phyloP scores from a whole-genome alignment of 2,797 vertebrate species.

The Thaleichthys pacificus region DNA sequence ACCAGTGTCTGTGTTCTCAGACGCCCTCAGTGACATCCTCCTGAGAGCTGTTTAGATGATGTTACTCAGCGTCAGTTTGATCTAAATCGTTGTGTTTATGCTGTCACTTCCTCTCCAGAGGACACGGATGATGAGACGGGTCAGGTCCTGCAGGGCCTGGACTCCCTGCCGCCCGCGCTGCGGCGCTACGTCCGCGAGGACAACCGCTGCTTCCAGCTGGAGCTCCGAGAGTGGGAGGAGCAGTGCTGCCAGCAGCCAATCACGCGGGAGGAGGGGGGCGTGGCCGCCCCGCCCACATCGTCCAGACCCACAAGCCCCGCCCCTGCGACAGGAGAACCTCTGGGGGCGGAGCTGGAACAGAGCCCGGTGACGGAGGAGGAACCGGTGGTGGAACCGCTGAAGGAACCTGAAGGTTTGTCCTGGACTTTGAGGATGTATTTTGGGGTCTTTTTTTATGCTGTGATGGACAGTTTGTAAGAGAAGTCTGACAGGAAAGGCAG shows the following conservation, averaged over 20 bases:
- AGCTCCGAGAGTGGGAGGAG: constrained; percentile 91
- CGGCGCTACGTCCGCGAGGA: constrained; percentile 85
- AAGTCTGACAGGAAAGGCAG: no score
- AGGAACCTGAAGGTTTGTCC: constrained; percentile 53
- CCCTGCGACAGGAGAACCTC: constrained; percentile 12
- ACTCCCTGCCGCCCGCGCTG: constrained; percentile 79
- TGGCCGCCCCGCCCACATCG: constrained; percentile 24
- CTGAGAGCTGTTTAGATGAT: not conserved
- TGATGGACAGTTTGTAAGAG: no score
- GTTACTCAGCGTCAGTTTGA: not conserved
- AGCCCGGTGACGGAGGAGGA: constrained; percentile 23
- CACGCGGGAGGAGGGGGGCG: constrained; percentile 75
- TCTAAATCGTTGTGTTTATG: not conserved
- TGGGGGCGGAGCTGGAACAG: constrained; percentile 42
- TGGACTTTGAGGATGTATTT: not conserved
- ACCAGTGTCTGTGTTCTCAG: no score
- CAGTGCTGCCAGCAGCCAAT: constrained; percentile 82
- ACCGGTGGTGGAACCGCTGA: constrained; percentile 18
- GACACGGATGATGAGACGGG: constrained; percentile 75
- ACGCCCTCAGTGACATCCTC: no score
- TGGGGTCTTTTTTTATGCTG: no score
- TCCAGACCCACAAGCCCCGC: constrained; percentile 21
- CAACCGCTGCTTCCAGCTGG: constrained; percentile 90
- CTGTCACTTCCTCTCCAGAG: constrained; percentile 51
- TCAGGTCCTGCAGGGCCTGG: constrained; percentile 78